These are phyloP conservation scores for Trididemnum clinides DNA, from an alignment of 23 tunicate genomes.

Conservation along the genomic window DNA sequence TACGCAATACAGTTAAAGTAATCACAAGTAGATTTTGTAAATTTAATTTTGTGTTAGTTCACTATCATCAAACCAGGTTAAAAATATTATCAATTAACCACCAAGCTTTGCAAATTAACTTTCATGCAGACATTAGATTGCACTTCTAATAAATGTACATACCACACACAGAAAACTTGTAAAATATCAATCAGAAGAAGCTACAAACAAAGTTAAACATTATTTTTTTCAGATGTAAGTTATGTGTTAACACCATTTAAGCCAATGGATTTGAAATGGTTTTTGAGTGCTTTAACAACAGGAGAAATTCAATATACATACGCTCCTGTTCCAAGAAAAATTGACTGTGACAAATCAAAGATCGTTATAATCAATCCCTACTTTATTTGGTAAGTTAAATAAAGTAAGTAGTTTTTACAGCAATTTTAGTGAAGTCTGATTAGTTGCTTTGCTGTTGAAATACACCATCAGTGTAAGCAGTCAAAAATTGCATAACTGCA, in stretches of 20 bases:
- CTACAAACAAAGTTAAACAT: neutral
- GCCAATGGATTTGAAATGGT: slow-evolving; percentile 63
- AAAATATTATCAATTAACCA: no score
- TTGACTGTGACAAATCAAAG: slow-evolving; percentile 29
- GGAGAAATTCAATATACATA: slow-evolving; percentile 49
- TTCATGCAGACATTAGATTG: no score
- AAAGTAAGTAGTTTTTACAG: neutral
- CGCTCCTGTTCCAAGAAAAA: slow-evolving; percentile 2
- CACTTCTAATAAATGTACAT: slow-evolving; percentile 19
- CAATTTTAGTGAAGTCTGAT: neutral
- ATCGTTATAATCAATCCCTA: slow-evolving; percentile 44
- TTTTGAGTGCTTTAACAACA: slow-evolving; percentile 57
- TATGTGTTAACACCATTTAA: slow-evolving; percentile 59
- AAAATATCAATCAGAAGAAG: neutral
- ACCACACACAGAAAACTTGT: neutral
- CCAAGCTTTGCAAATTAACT: no score
- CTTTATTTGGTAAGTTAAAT: slow-evolving; percentile 48
- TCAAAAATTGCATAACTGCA: no score
- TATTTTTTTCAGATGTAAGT: slow-evolving; percentile 41
- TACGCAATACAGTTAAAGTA: no score
- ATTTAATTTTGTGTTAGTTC: no score
- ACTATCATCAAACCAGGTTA: no score
- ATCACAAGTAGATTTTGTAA: no score
- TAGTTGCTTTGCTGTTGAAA: no score
- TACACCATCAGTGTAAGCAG: no score